Base-by-base conservation (phyloP, 2,888 invertebrate species). In the Tipula unca region DNA sequence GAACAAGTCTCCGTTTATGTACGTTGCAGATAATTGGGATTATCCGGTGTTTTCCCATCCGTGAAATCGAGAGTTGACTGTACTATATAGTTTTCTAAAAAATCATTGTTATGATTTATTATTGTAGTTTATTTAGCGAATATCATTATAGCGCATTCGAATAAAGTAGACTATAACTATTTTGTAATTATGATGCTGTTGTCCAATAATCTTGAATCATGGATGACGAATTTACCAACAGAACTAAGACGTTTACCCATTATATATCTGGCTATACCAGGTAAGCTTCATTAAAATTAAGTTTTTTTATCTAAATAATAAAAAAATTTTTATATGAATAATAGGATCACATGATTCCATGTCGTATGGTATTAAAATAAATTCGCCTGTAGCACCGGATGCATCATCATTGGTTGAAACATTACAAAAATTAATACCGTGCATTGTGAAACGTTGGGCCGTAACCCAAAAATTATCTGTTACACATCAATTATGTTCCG, bases 301-400 rank as follows among this genome's bases (percentile, higher is more conserved):
- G 4, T 32, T 32, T 32, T 1, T 32, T 32, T 32, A 32, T n/a
- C n/a, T 6, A 6, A 1, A 1, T 1, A 32, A 1, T 6, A 32
- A 32, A 32, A 32, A 86, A 82, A 86, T 29, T 87, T 48, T 87
- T 87, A 29, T 87, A 87, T 86, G 87, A 86, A n/a, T n/a, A n/a
- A n/a, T n/a, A 97, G 97, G 97, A 87, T 95, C 96, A 85, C 97
- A 97, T 90, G 95, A 97, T 89, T 95, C 96, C 85, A 95, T 95
- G 93, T 95, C 95, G 8, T 96, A 94, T 89, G 93, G 94, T 20
- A 94, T 97, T 86, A 93, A 93, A 82, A 91, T 92, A 32, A 91
- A 92, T 86, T 94, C 95, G 85, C 92, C 92, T 14, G 90, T 96
- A 20, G 94, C 96, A 0, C 96, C 96, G 0, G 97, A 97, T 90